Evolutionary conservation across 30 jellyfish, hydroid and myxozoan genomes (phyloP).

Genomic region (Cassiopea andromeda): DNA sequence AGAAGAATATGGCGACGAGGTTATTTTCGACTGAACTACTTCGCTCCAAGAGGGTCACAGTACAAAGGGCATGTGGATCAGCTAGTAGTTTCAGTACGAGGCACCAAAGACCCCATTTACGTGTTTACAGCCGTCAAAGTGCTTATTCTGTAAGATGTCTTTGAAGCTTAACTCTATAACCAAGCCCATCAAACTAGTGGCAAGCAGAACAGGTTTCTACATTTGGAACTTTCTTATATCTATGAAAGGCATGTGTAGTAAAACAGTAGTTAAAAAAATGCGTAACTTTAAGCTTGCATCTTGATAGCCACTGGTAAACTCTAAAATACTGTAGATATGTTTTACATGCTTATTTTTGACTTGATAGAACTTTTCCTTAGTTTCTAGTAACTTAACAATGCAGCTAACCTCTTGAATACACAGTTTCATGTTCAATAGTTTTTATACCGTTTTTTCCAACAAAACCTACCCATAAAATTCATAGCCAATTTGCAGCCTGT

Average conservation of each 20-base stretch:
- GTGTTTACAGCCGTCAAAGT: constrained; percentile 70
- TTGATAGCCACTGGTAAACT: constrained; percentile 34
- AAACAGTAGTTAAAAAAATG: neutral
- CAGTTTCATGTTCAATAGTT: neutral
- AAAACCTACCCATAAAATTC: neutral
- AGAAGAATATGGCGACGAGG: constrained; percentile 73
- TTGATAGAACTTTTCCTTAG: neutral
- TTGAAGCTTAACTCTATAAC: constrained; percentile 27
- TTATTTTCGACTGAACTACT: constrained; percentile 62
- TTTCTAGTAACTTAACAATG: neutral
- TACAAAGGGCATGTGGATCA: constrained; percentile 59
- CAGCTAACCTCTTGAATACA: neutral
- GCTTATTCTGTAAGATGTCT: constrained; percentile 53
- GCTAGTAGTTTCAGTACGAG: constrained; percentile 66
- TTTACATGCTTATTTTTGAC: neutral
- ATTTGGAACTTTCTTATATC: constrained; percentile 25
- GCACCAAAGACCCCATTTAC: constrained; percentile 43
- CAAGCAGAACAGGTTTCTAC: neutral
- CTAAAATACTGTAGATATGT: constrained; percentile 22
- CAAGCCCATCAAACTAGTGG: constrained; percentile 9
- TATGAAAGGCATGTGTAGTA: constrained; percentile 16
- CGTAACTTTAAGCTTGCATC: neutral
- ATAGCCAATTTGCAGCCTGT: neutral
- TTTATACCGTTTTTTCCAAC: neutral
- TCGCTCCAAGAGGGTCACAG: constrained; percentile 66